A percentile compares a stretch with the other conserved stretches of the same genome.
Conservation (phyloP, 2,113 vertebrate species). For the Tragelaphus imberbis region DNA sequence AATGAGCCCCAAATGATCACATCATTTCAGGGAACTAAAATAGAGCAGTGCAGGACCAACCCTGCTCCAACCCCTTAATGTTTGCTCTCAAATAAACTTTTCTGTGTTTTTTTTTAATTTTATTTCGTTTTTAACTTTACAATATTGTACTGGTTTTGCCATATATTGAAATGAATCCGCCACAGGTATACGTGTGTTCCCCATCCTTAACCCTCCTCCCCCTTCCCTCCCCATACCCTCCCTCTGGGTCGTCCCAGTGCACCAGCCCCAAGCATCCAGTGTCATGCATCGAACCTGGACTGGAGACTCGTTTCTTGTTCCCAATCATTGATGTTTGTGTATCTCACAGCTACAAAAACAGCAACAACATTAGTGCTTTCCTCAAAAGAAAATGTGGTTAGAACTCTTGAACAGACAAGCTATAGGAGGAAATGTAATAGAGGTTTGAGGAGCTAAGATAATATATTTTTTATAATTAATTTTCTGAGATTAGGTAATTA, state of each 20-base stretch:
- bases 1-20: background rate
- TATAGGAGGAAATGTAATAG: background rate
- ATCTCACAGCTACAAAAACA: background rate
- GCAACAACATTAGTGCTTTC: background rate
- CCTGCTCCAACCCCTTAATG: background rate
- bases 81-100: background rate
- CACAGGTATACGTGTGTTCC: no score
- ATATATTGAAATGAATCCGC: no score
- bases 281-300: no score
- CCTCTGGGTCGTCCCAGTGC: no score
- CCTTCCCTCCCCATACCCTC: no score
- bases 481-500: background rate
- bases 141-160: no score
- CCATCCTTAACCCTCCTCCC: no score
- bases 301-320: background rate
- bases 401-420: background rate
- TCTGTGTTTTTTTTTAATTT: no score
- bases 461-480: background rate
- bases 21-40: constrained; percentile 1
- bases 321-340: background rate
- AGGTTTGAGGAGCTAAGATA: background rate
- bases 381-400: background rate
- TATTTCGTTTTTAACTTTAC: no score
- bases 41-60: background rate
- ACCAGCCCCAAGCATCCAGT: no score